phyloP scores from a whole-genome alignment of 2,113 vertebrate genomes.

The Erythrocercus mccallii region DNA sequence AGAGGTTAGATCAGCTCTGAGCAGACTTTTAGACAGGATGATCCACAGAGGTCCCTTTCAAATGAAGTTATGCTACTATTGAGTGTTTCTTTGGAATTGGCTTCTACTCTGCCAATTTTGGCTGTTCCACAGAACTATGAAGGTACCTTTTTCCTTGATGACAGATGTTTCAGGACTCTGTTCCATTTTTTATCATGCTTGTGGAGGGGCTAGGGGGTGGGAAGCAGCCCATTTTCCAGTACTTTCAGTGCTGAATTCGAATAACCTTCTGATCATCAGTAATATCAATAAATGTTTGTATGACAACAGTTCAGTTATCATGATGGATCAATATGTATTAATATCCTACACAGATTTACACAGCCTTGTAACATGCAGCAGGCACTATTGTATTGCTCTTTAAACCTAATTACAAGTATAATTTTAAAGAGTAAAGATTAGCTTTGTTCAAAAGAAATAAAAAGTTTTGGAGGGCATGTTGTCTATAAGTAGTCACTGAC shows the following conservation, averaged over 20 bases:
- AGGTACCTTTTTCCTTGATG: not conserved
- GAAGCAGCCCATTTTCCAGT: not conserved
- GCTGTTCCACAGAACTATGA: not conserved
- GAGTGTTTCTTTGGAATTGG: not conserved
- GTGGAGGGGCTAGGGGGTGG: fast-evolving
- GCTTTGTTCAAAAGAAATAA: not conserved
- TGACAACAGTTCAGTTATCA: not conserved
- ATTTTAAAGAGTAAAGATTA: not conserved
- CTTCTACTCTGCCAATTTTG: not conserved
- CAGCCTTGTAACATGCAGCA: not conserved
- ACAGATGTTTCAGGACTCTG: not conserved
- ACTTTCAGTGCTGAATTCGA: not conserved
- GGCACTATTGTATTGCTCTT: not conserved
- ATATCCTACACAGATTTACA: not conserved
- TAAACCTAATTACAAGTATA: not conserved
- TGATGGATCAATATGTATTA: not conserved
- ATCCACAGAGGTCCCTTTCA: not conserved
- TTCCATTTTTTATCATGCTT: not conserved
- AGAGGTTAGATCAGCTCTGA: not conserved
- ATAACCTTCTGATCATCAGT: not conserved
- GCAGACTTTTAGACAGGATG: not conserved
- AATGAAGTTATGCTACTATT: not conserved
- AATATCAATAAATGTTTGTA: not conserved
- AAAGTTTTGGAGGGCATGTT: not conserved
- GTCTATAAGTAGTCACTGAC: not conserved